Base-by-base conservation (phyloP, 30 jellyfish, hydroid and myxozoan species). In the Aurelia sp. region DNA sequence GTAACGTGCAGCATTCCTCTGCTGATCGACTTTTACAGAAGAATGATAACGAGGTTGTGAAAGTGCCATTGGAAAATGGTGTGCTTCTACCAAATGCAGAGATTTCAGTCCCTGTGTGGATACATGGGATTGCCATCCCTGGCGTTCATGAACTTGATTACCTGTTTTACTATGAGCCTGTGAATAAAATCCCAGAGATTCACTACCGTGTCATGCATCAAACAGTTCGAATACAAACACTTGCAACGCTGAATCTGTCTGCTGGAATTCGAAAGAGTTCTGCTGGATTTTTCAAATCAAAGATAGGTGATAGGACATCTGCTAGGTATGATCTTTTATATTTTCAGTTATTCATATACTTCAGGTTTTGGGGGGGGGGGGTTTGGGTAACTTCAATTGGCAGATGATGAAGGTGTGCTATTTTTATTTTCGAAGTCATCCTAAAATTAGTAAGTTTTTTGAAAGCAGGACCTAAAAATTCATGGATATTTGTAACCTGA, bases 141-240 rank as follows among this genome's bases (percentile, higher is more conserved):
- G 98, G 98, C 44, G 98, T 93, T 35, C 98, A 93, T 60, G 98
- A 93, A 63, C 66, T 93, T 15, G 96, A 93, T 71, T 93, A 77
- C 77, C 47, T 93, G 57, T 93, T 93, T 72, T 93, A 93, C 53
- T 93, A 93, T 75, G 98, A 93, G 83, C 97, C 98, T 18, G 82
- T 24, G 24, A 82, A 87, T 17, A 55, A 61, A 6, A 65, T 63
- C 4, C 76, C 86, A 5, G 82, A 55, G 19, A 78, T 93, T 19
- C 97, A 94, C 13, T 93, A 93, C 74, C 87, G 98, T 19, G 82
- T 93, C 13, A 50, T 87, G 74, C 96, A 93, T 11, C 98, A 93
- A 50, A 93, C 91, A 12, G 88, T 93, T 30, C 86, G 97, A n/a
- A 41, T 93, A 51, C 98, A 93, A 53, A 93, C 98, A 41, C 67